Evolutionary conservation across 2,888 invertebrate genomes (phyloP).

Genomic region (Ectemnius cavifrons): DNA sequence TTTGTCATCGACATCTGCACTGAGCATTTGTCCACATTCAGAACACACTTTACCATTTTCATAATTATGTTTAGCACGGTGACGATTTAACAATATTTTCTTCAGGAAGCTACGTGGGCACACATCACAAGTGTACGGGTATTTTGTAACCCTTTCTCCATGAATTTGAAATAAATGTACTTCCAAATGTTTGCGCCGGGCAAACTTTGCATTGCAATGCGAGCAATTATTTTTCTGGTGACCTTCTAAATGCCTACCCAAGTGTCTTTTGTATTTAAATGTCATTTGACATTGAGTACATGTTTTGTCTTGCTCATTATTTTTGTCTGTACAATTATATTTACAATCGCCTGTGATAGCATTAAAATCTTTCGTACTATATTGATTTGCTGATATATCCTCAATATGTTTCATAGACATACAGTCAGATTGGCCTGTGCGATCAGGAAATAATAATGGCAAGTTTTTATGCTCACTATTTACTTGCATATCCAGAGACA

Average conservation of each 20-base stretch:
- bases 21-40: constrained; percentile 70
- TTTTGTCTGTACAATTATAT: constrained; percentile 16
- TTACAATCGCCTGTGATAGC: not conserved
- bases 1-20: constrained; percentile 60
- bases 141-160: constrained; percentile 61
- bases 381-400: too few relatives aligned
- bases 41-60: constrained; percentile 70
- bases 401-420: too few relatives aligned
- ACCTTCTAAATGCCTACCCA: constrained; percentile 72
- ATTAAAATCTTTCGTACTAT: too few relatives aligned
- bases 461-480: too few relatives aligned
- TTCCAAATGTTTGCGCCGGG: constrained; percentile 69
- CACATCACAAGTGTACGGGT: constrained; percentile 62
- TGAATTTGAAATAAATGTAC: constrained; percentile 71
- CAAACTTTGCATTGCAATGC: constrained; percentile 72
- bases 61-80: constrained; percentile 69
- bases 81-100: constrained; percentile 65
- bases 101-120: constrained; percentile 65
- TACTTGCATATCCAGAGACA: too few relatives aligned
- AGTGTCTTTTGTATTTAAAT: constrained; percentile 70
- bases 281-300: constrained; percentile 69
- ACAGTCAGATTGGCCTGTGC: too few relatives aligned
- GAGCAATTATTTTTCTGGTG: constrained; percentile 74
- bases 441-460: too few relatives aligned
- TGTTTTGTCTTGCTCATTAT: constrained; percentile 46